Evolutionary conservation across 2,888 invertebrate species (phyloP).

Genomic region (Leucophenga montana): DNA sequence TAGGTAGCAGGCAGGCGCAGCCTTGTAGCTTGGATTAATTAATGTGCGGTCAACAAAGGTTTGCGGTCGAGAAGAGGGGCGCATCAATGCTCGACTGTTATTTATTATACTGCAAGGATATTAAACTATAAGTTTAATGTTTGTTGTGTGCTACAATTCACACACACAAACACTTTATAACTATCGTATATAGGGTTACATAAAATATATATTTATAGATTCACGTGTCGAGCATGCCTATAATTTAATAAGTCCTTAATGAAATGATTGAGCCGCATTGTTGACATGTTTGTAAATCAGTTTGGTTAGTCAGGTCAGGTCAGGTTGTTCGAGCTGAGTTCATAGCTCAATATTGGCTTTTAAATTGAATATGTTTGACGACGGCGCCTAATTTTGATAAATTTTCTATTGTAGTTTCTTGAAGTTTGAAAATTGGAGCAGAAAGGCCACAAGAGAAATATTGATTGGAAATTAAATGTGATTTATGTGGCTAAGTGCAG

Average conservation of each 20-base stretch:
- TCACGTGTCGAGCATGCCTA: slow-evolving; percentile 25
- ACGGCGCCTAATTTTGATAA: no score
- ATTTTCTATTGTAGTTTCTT: no score
- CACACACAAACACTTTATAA: no score
- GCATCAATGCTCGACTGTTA: slow-evolving; percentile 24
- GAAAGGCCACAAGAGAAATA: neutral
- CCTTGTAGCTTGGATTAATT: slow-evolving; percentile 45
- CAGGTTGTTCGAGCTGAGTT: no score
- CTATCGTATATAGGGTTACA: no score
- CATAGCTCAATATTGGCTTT: no score
- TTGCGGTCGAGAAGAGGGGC: slow-evolving; percentile 33
- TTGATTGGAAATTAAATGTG: slow-evolving; percentile 38
- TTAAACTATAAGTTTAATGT: slow-evolving; percentile 23
- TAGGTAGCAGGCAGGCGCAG: slow-evolving; percentile 2
- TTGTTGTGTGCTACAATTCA: slow-evolving; percentile 6
- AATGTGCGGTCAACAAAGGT: slow-evolving; percentile 51
- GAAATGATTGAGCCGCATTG: slow-evolving; percentile 30
- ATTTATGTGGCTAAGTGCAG: slow-evolving; percentile 38
- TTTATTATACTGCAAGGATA: slow-evolving; percentile 33
- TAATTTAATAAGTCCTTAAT: slow-evolving; percentile 48
- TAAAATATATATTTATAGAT: no score
- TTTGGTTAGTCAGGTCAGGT: neutral
- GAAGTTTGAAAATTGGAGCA: no score
- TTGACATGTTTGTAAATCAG: neutral
- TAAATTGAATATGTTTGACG: neutral